Percentiles rank a stretch among this genome's conserved stretches.
These are phyloP conservation scores for Drosophila yooni DNA, from an alignment of 2,888 invertebrate species.

Conservation along the genomic window DNA sequence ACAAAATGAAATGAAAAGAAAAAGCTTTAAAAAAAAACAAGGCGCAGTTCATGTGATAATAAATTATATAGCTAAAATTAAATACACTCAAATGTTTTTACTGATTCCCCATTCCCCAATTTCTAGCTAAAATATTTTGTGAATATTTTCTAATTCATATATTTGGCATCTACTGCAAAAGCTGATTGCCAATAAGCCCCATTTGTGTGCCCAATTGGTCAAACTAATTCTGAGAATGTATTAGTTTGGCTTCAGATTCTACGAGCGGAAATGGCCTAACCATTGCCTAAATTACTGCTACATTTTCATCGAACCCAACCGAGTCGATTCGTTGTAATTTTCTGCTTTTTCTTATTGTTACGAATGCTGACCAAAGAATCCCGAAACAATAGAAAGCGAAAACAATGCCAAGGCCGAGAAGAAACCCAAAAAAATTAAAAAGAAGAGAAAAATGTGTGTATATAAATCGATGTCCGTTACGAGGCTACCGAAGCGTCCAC, in stretches of 20 bases:
- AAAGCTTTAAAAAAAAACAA: conserved; percentile 56
- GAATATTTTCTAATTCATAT: neutral
- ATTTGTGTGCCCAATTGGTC: conserved; percentile 41
- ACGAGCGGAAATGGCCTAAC: conserved; percentile 36
- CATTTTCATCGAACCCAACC: conserved; percentile 23
- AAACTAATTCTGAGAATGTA: conserved; percentile 21
- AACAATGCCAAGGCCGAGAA: conserved; percentile 75
- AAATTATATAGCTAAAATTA: conserved; percentile 68
- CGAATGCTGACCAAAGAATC: conserved; percentile 28
- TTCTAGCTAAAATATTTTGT: neutral
- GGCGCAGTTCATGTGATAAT: conserved; percentile 75
- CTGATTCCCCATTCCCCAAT: conserved; percentile 7
- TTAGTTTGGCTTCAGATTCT: neutral
- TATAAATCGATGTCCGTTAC: conserved; percentile 44
- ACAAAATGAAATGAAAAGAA: conserved; percentile 18
- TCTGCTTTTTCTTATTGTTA: conserved; percentile 42
- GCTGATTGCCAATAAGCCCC: conserved; percentile 6
- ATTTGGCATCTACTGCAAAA: conserved; percentile 12
- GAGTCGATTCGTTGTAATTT: conserved; percentile 52
- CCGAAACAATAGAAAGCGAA: conserved; percentile 73
- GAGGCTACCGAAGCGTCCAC: conserved; percentile 49
- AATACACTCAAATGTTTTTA: conserved; percentile 27
- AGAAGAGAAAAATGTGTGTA: conserved; percentile 5
- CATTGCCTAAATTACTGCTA: conserved; percentile 30
- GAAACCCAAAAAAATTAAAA: conserved; percentile 8